These are phyloP conservation scores for Glossosoma conforme DNA, from an alignment of 1,140 invertebrate genomes.

Conservation along the genomic window DNA sequence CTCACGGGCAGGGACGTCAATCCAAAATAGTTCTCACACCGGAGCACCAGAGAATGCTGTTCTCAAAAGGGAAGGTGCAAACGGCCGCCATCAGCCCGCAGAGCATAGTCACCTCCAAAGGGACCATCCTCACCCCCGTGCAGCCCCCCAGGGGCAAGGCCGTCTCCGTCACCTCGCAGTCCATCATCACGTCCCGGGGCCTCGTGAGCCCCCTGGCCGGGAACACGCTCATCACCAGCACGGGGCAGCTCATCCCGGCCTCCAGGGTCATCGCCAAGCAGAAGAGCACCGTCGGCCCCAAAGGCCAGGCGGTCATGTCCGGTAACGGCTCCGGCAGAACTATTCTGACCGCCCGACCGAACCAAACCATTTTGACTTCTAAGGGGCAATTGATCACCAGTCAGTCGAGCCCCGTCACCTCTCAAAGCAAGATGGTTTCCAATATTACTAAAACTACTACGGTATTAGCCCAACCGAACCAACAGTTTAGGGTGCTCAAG, in stretches of 20 bases:
- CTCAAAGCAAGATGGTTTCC: slow-evolving; percentile 35
- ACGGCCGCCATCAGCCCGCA: slow-evolving; percentile 40
- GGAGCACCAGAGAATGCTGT: slow-evolving; percentile 45
- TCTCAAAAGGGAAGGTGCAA: slow-evolving; percentile 36
- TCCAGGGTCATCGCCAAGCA: slow-evolving; percentile 9
- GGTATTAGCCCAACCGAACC: background rate
- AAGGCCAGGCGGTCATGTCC: slow-evolving; percentile 18
- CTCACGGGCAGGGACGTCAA: slow-evolving; percentile 53
- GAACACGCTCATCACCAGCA: slow-evolving; percentile 21
- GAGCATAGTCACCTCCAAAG: slow-evolving; percentile 46
- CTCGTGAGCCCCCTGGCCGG: slow-evolving; percentile 26
- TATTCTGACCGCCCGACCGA: slow-evolving; percentile 26
- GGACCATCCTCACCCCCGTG: slow-evolving; percentile 46
- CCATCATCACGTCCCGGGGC: slow-evolving; percentile 43
- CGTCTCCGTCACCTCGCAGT: slow-evolving; percentile 40
- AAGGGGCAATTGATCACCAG: slow-evolving; percentile 47
- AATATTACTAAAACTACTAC: slow-evolving; percentile 13
- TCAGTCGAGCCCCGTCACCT: slow-evolving; percentile 42
- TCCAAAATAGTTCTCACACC: slow-evolving; percentile 52
- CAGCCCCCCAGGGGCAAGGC: slow-evolving; percentile 41
- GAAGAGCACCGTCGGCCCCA: slow-evolving; percentile 5
- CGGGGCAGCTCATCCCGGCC: slow-evolving; percentile 14
- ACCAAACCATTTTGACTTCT: slow-evolving; percentile 33
- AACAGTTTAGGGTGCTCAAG: background rate
- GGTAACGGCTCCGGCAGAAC: slow-evolving; percentile 28